phyloP scores from a whole-genome alignment of 2,888 invertebrate species.

The Cynaeus angustus region DNA sequence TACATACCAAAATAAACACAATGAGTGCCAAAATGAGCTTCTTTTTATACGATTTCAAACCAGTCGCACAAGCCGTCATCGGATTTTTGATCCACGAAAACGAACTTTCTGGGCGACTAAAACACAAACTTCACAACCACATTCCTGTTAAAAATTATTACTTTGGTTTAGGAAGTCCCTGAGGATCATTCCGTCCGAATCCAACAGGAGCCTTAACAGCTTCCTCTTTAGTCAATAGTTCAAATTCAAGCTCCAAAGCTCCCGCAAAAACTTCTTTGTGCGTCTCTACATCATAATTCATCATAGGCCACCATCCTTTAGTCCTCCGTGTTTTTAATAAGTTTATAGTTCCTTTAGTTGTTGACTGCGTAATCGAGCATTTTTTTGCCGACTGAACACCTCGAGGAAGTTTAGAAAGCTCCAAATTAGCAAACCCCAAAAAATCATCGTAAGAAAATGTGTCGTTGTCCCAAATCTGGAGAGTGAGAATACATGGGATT shows the following conservation, averaged over 20 bases:
- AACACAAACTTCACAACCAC: too few species aligned
- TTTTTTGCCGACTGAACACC: slow-evolving; percentile 63
- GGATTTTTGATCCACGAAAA: slow-evolving; percentile 77
- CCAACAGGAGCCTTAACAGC: slow-evolving; percentile 79
- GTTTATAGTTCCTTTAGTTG: slow-evolving; percentile 68
- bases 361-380: slow-evolving; percentile 71
- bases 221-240: slow-evolving; percentile 76
- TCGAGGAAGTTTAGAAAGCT: slow-evolving; percentile 76
- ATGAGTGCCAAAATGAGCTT: slow-evolving; percentile 8
- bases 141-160: slow-evolving; percentile 66
- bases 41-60: slow-evolving; percentile 10
- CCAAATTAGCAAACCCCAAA: slow-evolving; percentile 79
- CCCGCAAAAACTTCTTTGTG: slow-evolving; percentile 72
- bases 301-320: slow-evolving; percentile 83
- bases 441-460: slow-evolving; percentile 84
- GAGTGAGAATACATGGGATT: slow-evolving; percentile 81
- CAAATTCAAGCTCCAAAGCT: slow-evolving; percentile 80
- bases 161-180: slow-evolving; percentile 78
- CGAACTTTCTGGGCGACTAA: slow-evolving; percentile 77
- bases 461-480: slow-evolving; percentile 92
- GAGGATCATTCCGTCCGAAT: slow-evolving; percentile 77
- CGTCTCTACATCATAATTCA: slow-evolving; percentile 60
- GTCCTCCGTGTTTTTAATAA: slow-evolving; percentile 77
- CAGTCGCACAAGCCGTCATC: slow-evolving; percentile 70
- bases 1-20: neutral